Percentiles rank a stretch among this genome's conserved stretches.
phyloP scores from a whole-genome alignment of 2,113 vertebrate genomes.

The Pseudois nayaur region DNA sequence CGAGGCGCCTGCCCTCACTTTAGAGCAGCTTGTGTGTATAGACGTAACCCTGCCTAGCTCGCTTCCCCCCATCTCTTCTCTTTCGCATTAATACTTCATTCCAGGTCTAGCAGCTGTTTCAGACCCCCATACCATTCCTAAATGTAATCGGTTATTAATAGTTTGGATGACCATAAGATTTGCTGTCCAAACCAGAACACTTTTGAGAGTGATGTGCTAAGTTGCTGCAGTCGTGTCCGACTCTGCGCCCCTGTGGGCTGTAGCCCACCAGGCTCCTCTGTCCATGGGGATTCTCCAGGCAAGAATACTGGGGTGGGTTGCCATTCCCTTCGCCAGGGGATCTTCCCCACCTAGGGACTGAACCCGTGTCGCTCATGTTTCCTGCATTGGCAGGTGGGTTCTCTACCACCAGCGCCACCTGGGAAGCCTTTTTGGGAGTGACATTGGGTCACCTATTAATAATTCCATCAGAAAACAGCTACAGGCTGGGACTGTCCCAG shows the following conservation, averaged over 20 bases:
- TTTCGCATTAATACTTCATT: slow-evolving; percentile 47
- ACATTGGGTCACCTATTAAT: background rate
- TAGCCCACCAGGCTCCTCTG: background rate
- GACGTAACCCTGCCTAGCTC: background rate
- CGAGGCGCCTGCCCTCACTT: background rate
- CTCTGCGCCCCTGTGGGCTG: background rate
- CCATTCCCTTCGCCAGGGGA: background rate
- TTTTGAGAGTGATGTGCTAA: background rate
- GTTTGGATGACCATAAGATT: slow-evolving; percentile 13
- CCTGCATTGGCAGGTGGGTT: background rate
- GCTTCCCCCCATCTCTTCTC: slow-evolving; percentile 23
- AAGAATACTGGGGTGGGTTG: background rate
- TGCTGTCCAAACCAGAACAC: slow-evolving; percentile 50
- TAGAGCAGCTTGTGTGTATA: slow-evolving; percentile 52
- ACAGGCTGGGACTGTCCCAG: background rate
- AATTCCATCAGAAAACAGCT: background rate
- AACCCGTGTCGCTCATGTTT: background rate
- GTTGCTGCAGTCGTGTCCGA: background rate
- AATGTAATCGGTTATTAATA: background rate
- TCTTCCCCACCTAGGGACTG: background rate
- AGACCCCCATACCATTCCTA: slow-evolving; percentile 51
- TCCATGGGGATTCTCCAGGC: background rate
- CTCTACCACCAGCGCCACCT: background rate
- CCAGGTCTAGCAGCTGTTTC: slow-evolving; percentile 67
- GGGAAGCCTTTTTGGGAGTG: background rate